Conservation (phyloP, 1,140 invertebrate genomes). For the Ostrea denselamellosa region DNA sequence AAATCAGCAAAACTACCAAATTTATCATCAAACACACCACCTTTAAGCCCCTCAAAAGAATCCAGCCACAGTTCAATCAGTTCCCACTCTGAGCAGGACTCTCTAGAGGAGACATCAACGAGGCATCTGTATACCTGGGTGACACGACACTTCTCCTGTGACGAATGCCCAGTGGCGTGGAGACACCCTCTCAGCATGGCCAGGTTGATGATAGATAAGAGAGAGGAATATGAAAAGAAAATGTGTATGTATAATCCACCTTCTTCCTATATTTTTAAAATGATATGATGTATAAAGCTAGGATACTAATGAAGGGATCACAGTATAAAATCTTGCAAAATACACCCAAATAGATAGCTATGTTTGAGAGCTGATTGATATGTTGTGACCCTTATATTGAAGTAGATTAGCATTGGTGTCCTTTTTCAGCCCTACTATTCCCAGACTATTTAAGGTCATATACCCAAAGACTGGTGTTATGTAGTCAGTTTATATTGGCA, state of each 20-base stretch:
- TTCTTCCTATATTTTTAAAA: neutral
- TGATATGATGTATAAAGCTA: no score
- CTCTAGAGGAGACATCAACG: conserved; percentile 8
- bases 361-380: no score
- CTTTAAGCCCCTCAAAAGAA: neutral
- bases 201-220: conserved; percentile 47
- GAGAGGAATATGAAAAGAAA: conserved; percentile 47
- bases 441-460: no score
- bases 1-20: neutral
- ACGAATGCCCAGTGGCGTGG: conserved; percentile 63
- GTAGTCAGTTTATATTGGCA: no score
- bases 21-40: neutral
- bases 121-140: conserved; percentile 63
- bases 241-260: conserved; percentile 42
- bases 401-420: no score
- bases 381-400: no score
- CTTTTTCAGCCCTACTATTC: no score
- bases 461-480: no score
- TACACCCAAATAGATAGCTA: no score
- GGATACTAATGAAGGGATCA: no score
- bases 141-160: conserved; percentile 66
- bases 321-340: no score
- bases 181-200: conserved; percentile 64
- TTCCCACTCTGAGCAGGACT: conserved; percentile 8
- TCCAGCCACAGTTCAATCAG: neutral